Evolutionary conservation across 2,888 invertebrate genomes (phyloP).

Genomic region (Lepidochrysops patricia): DNA sequence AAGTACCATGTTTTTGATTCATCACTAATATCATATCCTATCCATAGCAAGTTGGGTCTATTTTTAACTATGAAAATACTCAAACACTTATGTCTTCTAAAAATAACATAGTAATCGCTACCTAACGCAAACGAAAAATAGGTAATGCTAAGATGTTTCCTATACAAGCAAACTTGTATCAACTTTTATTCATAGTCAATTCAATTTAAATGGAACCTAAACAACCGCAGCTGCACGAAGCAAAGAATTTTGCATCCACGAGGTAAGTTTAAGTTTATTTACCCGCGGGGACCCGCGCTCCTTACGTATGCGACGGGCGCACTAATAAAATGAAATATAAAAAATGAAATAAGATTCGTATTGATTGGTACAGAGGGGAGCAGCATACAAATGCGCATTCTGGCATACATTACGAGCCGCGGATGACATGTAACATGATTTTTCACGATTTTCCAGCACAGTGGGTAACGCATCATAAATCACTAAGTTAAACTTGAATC

Average conservation of each 20-base stretch:
- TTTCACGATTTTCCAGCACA: no score
- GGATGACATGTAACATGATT: not conserved
- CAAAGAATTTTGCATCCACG: constrained; percentile 6
- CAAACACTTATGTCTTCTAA: no score
- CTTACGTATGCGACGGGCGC: constrained; percentile 10
- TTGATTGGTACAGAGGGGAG: constrained; percentile 13
- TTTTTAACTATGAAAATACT: no score
- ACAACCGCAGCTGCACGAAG: not conserved
- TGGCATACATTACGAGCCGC: not conserved
- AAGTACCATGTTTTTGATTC: no score
- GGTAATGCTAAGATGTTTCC: not conserved
- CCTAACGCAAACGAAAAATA: no score
- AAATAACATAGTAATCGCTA: no score
- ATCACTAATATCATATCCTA: no score
- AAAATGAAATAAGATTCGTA: constrained; percentile 14
- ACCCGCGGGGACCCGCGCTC: not conserved
- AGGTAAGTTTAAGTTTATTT: constrained; percentile 9
- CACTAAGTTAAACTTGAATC: no score
- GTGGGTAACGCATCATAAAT: not conserved
- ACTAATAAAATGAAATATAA: constrained; percentile 14
- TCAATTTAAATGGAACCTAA: not conserved
- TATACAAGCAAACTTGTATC: not conserved
- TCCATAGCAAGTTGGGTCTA: no score
- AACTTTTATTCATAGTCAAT: not conserved
- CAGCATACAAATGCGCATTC: constrained; percentile 13